A percentile compares a stretch with the other conserved stretches of the same genome.
phyloP scores from a whole-genome alignment of 2,888 invertebrate genomes.

The Beris morrisii region DNA sequence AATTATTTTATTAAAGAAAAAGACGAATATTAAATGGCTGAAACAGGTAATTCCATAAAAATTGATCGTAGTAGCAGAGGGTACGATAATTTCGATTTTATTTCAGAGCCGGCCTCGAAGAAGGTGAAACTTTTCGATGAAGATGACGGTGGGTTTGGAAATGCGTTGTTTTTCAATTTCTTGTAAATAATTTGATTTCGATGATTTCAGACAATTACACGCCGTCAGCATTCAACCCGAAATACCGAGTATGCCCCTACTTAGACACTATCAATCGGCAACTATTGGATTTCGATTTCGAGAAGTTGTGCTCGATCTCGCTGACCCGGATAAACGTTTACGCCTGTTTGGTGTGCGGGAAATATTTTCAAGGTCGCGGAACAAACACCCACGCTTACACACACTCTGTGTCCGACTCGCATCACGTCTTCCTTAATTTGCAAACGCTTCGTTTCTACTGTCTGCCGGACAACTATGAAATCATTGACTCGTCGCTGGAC shows the following conservation, averaged over 20 bases:
- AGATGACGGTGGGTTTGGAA: conserved; percentile 9
- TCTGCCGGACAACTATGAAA: conserved; percentile 98
- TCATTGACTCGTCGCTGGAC: conserved; percentile 94
- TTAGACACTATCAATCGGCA: conserved; percentile 97
- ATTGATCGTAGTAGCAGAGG: no score
- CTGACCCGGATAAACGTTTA: conserved; percentile 98
- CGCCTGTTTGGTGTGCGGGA: conserved; percentile 98
- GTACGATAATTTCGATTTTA: no score
- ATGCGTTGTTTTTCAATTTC: neutral
- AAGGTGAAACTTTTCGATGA: conserved; percentile 25
- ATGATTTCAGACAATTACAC: conserved; percentile 43
- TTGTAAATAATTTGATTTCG: neutral
- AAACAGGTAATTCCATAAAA: no score
- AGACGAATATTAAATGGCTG: no score
- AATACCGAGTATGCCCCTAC: conserved; percentile 83
- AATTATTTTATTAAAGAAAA: no score
- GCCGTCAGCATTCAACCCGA: conserved; percentile 56
- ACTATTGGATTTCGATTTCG: conserved; percentile 98
- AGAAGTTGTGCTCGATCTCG: conserved; percentile 97
- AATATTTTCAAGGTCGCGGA: conserved; percentile 97
- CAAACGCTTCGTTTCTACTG: conserved; percentile 98
- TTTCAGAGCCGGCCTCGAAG: conserved; percentile 23
- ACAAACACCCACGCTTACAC: conserved; percentile 98
- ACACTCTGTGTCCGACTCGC: conserved; percentile 96
- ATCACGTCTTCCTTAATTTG: conserved; percentile 97